A percentile compares a stretch with the other conserved stretches of the same genome.
Evolutionary conservation across 2,113 vertebrate species (phyloP).

Genomic region (Eurypyga helias): DNA sequence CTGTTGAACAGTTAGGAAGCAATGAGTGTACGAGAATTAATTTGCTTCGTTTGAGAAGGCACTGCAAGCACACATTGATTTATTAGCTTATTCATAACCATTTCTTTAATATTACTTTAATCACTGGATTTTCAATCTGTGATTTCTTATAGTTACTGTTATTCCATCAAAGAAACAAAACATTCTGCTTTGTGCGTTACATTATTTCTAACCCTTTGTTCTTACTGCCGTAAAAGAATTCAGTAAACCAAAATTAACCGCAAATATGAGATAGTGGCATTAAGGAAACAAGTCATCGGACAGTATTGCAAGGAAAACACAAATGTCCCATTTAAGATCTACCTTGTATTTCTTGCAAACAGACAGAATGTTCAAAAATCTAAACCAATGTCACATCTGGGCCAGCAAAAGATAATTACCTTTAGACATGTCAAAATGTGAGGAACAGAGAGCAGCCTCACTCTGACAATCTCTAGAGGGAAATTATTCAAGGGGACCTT

Average conservation of each 20-base stretch:
- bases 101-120: not conserved
- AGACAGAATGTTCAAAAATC: not conserved
- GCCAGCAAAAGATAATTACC: not conserved
- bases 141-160: not conserved
- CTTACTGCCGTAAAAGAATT: not conserved
- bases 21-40: not conserved
- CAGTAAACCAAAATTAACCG: not conserved
- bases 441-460: not conserved
- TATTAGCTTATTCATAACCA: not conserved
- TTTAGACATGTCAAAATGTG: not conserved
- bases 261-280: not conserved
- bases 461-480: not conserved
- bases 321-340: not conserved
- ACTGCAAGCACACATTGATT: not conserved
- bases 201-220: not conserved
- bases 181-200: not conserved
- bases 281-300: not conserved
- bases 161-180: not conserved
- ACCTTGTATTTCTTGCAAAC: not conserved
- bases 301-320: not conserved
- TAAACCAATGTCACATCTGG: not conserved
- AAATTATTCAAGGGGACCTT: conserved; percentile 13
- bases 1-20: not conserved
- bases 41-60: not conserved
- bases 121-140: not conserved